Evolutionary conservation across 1,140 invertebrate genomes (phyloP).

Genomic region (Globodera rostochiensis): DNA sequence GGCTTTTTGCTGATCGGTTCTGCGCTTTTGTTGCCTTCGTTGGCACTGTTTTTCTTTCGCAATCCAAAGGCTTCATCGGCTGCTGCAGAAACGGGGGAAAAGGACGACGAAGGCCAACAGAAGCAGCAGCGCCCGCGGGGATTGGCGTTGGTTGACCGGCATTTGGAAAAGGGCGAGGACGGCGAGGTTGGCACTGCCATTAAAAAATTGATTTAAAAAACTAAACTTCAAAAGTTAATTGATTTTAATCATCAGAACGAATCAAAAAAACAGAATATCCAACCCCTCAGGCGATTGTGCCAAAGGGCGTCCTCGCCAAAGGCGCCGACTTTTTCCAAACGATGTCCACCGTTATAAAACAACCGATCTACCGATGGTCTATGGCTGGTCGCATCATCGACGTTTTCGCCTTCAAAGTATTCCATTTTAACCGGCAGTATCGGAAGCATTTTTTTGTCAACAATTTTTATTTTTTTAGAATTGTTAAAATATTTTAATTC

Average conservation of each 20-base stretch:
- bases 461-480: too few species aligned
- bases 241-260: slow-evolving; percentile 11
- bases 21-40: slow-evolving; percentile 47
- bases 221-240: neutral
- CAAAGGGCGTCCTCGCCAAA: slow-evolving; percentile 32
- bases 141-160: slow-evolving; percentile 55
- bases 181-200: neutral
- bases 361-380: slow-evolving; percentile 54
- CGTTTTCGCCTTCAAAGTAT: slow-evolving; percentile 58
- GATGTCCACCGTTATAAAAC: slow-evolving; percentile 32
- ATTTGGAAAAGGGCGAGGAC: slow-evolving; percentile 44
- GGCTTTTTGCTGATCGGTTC: slow-evolving; percentile 57
- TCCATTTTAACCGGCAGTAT: neutral
- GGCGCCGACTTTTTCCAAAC: slow-evolving; percentile 48
- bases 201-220: too few species aligned
- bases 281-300: slow-evolving; percentile 34
- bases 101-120: slow-evolving; percentile 25
- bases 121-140: slow-evolving; percentile 28
- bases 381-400: slow-evolving; percentile 60
- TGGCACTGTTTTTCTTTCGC: slow-evolving; percentile 58
- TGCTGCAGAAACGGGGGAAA: slow-evolving; percentile 16
- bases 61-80: slow-evolving; percentile 29
- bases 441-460: too few species aligned
- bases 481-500: neutral
- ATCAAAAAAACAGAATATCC: neutral